A percentile compares a stretch with the other conserved stretches of the same genome.
These are phyloP conservation scores for Pristionchus arcanus DNA, from an alignment of 2,888 invertebrate genomes.

Conservation along the genomic window DNA sequence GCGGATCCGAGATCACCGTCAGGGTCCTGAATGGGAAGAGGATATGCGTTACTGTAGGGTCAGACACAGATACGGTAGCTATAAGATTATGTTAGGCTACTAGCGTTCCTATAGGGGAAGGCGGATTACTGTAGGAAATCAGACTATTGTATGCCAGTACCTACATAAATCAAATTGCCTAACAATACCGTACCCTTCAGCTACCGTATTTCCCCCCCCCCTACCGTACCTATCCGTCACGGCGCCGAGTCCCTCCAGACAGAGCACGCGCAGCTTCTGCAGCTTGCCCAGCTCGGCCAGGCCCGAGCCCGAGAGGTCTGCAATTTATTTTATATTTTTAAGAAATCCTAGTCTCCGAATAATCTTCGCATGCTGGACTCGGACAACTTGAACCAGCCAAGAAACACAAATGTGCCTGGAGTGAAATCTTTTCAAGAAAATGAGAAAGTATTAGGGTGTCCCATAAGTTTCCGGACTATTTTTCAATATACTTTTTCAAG, in stretches of 20 bases:
- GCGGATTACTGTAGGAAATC: background rate
- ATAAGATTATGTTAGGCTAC: too few relatives aligned
- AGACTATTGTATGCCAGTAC: background rate
- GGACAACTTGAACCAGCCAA: background rate
- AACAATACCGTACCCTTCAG: background rate
- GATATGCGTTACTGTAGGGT: background rate
- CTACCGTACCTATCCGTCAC: constrained; percentile 56
- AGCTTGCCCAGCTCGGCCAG: constrained; percentile 59
- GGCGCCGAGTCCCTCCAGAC: constrained; percentile 67
- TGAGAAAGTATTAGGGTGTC: too few relatives aligned
- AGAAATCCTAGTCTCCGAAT: too few relatives aligned
- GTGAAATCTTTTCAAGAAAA: too few relatives aligned
- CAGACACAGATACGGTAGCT: constrained; percentile 24
- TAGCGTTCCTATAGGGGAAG: too few relatives aligned
- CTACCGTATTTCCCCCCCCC: background rate
- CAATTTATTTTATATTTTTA: background rate
- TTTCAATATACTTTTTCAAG: too few relatives aligned
- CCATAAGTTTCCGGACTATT: too few relatives aligned
- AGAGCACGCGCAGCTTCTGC: constrained; percentile 58
- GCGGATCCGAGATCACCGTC: constrained; percentile 56
- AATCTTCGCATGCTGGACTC: background rate
- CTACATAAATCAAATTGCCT: background rate
- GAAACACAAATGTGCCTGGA: background rate
- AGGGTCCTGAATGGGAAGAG: constrained; percentile 43
- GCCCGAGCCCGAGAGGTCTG: constrained; percentile 59